A percentile compares a stretch with the other conserved stretches of the same genome.
phyloP scores from a whole-genome alignment of 2,797 vertebrate genomes.

The Gymnocypris eckloni region DNA sequence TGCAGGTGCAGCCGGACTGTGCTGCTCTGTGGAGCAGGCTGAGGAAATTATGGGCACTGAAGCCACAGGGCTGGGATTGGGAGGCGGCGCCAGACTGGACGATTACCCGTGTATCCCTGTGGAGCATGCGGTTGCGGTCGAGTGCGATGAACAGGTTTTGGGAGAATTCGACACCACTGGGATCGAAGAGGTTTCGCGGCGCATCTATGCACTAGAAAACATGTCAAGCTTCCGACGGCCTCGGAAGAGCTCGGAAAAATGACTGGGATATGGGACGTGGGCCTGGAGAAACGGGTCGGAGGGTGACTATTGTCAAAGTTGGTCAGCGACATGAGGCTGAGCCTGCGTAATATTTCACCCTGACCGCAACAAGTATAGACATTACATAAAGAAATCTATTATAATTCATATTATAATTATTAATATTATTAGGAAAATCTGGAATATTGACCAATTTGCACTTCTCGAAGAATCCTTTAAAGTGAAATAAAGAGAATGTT shows the following conservation, averaged over 20 bases:
- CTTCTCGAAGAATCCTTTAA: constrained; percentile 79
- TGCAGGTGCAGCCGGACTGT: constrained; percentile 69
- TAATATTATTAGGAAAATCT: constrained; percentile 61
- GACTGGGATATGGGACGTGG: constrained; percentile 62
- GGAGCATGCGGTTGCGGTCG: constrained; percentile 94
- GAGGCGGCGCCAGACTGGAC: constrained; percentile 81
- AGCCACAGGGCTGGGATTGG: constrained; percentile 77
- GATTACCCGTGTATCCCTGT: constrained; percentile 93
- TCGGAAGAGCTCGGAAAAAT: constrained; percentile 95
- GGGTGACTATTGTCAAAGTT: constrained; percentile 33
- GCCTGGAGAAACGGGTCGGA: constrained; percentile 36
- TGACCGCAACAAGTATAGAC: constrained; percentile 51
- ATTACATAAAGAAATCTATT: constrained; percentile 54
- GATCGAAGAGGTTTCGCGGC: constrained; percentile 95
- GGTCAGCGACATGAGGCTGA: constrained; percentile 12
- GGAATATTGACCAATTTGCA: constrained; percentile 84
- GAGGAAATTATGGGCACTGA: constrained; percentile 97
- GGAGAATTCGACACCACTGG: constrained; percentile 85
- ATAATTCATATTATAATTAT: constrained; percentile 53
- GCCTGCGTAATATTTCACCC: constrained; percentile 30
- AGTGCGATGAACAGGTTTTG: constrained; percentile 95
- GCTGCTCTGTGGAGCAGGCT: constrained; percentile 91
- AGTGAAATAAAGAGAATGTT: constrained; percentile 68
- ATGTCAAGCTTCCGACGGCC: constrained; percentile 93
- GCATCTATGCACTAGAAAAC: constrained; percentile 97